Conservation (phyloP, 2,797 vertebrate genomes). For the Pangasius larnaudii region DNA sequence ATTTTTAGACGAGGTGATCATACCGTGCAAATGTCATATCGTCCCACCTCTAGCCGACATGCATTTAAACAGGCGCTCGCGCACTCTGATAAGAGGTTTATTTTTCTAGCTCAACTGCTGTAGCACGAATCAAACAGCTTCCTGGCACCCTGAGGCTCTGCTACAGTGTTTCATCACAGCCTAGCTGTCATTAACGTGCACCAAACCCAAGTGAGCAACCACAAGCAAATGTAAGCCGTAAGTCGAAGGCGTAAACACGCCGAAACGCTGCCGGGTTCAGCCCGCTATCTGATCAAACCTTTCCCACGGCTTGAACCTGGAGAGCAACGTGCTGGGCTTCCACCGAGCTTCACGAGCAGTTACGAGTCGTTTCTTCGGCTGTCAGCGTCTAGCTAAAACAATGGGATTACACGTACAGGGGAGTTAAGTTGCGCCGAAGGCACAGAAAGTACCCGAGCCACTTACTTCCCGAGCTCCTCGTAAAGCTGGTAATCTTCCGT, state of each 20-base stretch:
- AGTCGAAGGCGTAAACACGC: slow-evolving; percentile 45
- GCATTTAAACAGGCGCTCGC: not conserved
- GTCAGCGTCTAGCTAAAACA: slow-evolving; percentile 51
- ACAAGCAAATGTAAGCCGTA: slow-evolving; percentile 15
- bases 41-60: not conserved
- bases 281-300: not conserved
- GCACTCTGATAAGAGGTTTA: not conserved
- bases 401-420: slow-evolving; percentile 33
- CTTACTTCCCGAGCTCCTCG: slow-evolving; percentile 99
- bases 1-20: not conserved
- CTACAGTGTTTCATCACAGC: slow-evolving; percentile 14
- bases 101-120: not conserved
- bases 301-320: slow-evolving; percentile 2
- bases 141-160: slow-evolving; percentile 8
- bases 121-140: slow-evolving; percentile 14
- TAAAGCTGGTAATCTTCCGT: slow-evolving; percentile 98
- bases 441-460: slow-evolving; percentile 52
- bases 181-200: slow-evolving; percentile 24
- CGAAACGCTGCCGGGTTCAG: not conserved
- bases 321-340: slow-evolving; percentile 17
- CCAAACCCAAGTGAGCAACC: slow-evolving; percentile 33
- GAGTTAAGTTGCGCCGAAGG: slow-evolving; percentile 50
- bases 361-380: slow-evolving; percentile 39
- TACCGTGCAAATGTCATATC: not conserved
- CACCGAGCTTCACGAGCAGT: slow-evolving; percentile 27